Evolutionary conservation across 2,888 invertebrate genomes (phyloP), one percentile per base, ranked within the genome.

Genomic region (Deroplatys truncata): DNA sequence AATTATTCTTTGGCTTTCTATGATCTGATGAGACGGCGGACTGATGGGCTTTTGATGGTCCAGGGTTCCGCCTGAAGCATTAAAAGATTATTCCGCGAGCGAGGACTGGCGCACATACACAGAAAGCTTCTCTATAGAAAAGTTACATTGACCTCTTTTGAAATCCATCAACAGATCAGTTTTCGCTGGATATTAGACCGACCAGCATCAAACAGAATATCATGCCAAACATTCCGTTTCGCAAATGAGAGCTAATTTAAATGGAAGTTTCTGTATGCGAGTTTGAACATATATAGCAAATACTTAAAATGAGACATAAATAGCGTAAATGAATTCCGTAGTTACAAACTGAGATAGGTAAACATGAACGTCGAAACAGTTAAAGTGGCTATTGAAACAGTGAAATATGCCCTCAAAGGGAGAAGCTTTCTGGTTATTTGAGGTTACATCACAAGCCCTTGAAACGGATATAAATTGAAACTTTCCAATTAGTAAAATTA

Each of bases 91-190:
- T 85, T 85, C 89, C 85, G 43, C 56, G 84, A 84, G 29, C 84
- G 56, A 84, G 85, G 82, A 31, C 84, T 31, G 49, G 35, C 84
- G 43, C 82, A 85, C 85, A 29, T 16, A 82, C 82, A 16, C 35
- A 28, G 85, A 49, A 28, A 35, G 85, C 86, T 86, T 28, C 84
- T 84, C 88, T 82, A 88, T 89, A 85, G 85, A 89, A 88, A 89
- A 88, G 89, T 89, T 89, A 89, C 89, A 89, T 89, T 89, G 89
- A 88, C 89, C 89, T 82, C 83, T 87, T 88, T 85, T 85, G 89
- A 82, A 89, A 93, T 93, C 93, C 93, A 93, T 93, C 93, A 93
- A 93, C 91, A 92, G 92, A 91, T 91, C 92, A 84, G 88, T 90
- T 89, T 87, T 90, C 90, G 82, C 89, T 89, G 86, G 5, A 86